Percentiles rank a stretch among this genome's conserved stretches.
Conservation (phyloP, 2,888 invertebrate species). For the Spodoptera picta region DNA sequence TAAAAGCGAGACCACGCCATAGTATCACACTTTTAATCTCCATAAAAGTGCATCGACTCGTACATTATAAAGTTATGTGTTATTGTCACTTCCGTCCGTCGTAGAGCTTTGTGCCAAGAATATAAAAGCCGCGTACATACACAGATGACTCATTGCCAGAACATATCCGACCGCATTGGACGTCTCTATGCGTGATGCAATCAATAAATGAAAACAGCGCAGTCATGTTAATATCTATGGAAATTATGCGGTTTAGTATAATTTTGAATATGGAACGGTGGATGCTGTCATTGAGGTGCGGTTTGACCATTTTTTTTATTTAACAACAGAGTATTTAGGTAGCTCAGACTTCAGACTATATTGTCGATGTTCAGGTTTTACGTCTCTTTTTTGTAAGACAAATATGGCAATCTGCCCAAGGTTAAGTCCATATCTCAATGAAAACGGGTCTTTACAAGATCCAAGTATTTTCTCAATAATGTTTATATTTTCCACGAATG, state of each 20-base stretch:
- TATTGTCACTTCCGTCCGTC: constrained; percentile 68
- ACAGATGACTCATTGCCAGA: constrained; percentile 69
- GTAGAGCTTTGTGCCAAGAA: constrained; percentile 70
- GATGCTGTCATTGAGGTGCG: background rate
- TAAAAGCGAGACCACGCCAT: constrained; percentile 14
- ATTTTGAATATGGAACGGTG: constrained; percentile 12
- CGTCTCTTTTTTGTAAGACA: constrained; percentile 21
- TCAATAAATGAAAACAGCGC: constrained; percentile 54
- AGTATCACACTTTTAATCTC: constrained; percentile 20
- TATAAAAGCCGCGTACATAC: constrained; percentile 58
- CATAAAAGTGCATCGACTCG: constrained; percentile 62
- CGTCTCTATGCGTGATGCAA: constrained; percentile 61
- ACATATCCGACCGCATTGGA: constrained; percentile 43
- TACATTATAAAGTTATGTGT: constrained; percentile 60
- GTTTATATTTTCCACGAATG: background rate
- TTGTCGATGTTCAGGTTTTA: background rate
- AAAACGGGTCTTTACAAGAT: constrained; percentile 14
- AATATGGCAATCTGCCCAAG: constrained; percentile 59
- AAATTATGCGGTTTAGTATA: constrained; percentile 17
- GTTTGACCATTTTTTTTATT: background rate
- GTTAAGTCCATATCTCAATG: constrained; percentile 32
- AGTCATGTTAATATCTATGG: constrained; percentile 33
- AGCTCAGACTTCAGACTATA: background rate
- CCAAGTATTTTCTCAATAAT: background rate
- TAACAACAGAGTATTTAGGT: background rate